Evolutionary conservation across 2,797 vertebrate species (phyloP), one percentile per base, ranked within the genome.

Genomic region (Lates japonicus): DNA sequence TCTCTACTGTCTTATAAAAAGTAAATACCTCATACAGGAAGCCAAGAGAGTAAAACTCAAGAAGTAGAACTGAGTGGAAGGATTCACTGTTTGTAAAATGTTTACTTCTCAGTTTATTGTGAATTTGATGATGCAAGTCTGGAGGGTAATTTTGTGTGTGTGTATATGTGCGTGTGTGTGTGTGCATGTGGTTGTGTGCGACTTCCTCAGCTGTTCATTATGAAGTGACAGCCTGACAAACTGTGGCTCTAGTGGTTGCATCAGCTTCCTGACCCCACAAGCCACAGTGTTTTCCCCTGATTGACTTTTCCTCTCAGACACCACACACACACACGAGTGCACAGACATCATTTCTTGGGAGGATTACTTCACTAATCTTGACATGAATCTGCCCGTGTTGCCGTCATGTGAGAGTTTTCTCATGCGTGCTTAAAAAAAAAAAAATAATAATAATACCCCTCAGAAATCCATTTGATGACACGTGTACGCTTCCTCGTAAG

Each of bases 181-280:
- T 16, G 51, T 70, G 71, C 49, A 20, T 66, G 59, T 61, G 74
- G 72, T 49, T 80, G 82, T 81, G 46, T 83, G 78, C 31, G 66
- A 92, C 90, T 90, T 92, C 90, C 90, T 88, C 82, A 84, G 80
- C 87, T 88, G 85, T 79, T 87, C 81, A 85, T 93, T 90, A 86
- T 86, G 77, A 88, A 83, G 91, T 91, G 91, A 93, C 90, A 91
- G 88, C 70, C 80, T 90, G 88, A 94, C 90, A 93, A 92, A 90
- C 91, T 85, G 88, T 80, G 93, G 87, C 82, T 89, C 59, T 78
- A 31, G 76, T 86, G 89, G 91, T 90, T 77, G 85, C 78, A 85
- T 89, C 74, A 44, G 82, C 92, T 93, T 95, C 94, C 92, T 93
- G 91, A 90, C 91, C 80, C 80, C 73, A 87, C 65, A 86, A 80